phyloP scores from a whole-genome alignment of 1,140 invertebrate species.

The Neodiprion virginianus region DNA sequence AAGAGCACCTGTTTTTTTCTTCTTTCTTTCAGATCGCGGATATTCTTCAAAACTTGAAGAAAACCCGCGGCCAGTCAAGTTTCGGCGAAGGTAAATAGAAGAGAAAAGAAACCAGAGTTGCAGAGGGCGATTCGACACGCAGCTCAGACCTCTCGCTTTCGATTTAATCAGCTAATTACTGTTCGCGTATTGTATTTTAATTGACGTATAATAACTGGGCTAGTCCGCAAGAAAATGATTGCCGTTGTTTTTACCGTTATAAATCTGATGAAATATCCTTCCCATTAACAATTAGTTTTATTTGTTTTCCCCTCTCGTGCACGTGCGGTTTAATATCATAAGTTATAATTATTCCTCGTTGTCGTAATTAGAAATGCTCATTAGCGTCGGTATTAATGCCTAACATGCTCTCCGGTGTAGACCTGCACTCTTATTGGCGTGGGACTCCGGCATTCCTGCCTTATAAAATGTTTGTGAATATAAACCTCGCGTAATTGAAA shows the following conservation, averaged over 20 bases:
- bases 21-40: too few relatives aligned
- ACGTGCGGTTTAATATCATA: background rate
- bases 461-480: background rate
- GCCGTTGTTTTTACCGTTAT: too few relatives aligned
- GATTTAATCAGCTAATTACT: background rate
- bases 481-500: background rate
- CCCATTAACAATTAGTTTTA: background rate
- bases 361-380: conserved; percentile 3
- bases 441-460: background rate
- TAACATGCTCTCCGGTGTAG: background rate
- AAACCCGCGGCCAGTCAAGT: too few relatives aligned
- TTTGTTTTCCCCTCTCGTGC: background rate
- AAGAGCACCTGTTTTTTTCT: too few relatives aligned
- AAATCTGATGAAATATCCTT: too few relatives aligned
- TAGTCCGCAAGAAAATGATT: background rate
- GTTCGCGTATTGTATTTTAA: background rate
- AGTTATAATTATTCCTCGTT: background rate
- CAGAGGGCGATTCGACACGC: too few relatives aligned
- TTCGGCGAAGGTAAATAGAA: too few relatives aligned
- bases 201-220: background rate
- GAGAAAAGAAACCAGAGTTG: too few relatives aligned
- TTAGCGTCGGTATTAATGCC: background rate
- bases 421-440: background rate
- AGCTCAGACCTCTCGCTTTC: background rate
- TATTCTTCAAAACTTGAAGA: too few relatives aligned